Conservation (phyloP, 2,797 vertebrate genomes). For the Sebastes hubbsi region DNA sequence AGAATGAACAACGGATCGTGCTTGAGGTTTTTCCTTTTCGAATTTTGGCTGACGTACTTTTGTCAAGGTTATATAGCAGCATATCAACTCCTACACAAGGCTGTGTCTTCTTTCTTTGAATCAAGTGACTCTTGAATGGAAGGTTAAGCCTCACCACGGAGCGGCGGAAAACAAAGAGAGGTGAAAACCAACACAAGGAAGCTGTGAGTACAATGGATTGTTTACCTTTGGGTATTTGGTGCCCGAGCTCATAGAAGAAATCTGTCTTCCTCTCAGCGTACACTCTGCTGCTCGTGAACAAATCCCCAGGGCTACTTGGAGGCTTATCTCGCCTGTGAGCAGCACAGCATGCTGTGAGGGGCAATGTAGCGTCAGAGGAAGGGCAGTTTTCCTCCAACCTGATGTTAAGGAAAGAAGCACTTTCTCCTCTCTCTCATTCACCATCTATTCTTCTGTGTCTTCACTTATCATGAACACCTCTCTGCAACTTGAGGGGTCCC, state of each 20-base stretch:
- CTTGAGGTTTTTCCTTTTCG: conserved; percentile 3
- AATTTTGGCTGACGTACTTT: conserved; percentile 2
- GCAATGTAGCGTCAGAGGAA: neutral
- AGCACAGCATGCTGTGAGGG: neutral
- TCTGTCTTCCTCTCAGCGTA: neutral
- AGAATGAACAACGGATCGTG: conserved; percentile 3
- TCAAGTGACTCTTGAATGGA: conserved; percentile 16
- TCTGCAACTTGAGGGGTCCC: neutral
- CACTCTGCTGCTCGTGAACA: neutral
- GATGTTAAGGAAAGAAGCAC: conserved; percentile 9
- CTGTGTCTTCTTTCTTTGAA: conserved; percentile 4
- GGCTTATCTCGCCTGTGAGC: neutral
- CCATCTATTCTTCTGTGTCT: neutral
- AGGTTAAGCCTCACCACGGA: neutral
- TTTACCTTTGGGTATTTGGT: conserved; percentile 23
- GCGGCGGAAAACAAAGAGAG: neutral
- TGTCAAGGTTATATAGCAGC: conserved; percentile 18
- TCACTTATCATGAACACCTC: neutral
- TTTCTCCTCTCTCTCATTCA: neutral
- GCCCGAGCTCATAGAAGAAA: conserved; percentile 15
- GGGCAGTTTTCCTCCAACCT: neutral
- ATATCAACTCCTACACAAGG: conserved; percentile 14
- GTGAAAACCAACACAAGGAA: conserved; percentile 1
- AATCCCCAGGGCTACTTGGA: neutral
- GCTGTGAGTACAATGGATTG: conserved; percentile 14